These are phyloP conservation scores for Allolobophora icterica DNA, from an alignment of 2,888 invertebrate species.

Conservation along the genomic window DNA sequence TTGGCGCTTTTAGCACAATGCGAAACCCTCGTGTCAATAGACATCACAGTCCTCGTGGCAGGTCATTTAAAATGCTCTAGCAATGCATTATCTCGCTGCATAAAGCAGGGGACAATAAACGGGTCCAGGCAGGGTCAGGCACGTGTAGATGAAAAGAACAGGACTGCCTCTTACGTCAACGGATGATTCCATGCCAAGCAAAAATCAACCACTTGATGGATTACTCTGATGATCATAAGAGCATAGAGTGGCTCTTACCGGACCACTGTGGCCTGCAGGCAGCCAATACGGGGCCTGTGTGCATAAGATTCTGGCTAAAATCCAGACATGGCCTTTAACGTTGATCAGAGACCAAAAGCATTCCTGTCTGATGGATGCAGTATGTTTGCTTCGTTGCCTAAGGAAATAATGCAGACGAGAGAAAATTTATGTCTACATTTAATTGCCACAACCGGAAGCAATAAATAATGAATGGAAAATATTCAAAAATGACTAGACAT, in stretches of 20 bases:
- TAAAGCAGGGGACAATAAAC: not conserved
- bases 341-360: not conserved
- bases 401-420: not conserved
- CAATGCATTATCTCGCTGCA: not conserved
- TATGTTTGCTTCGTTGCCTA: not conserved
- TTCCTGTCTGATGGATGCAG: not conserved
- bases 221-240: not conserved
- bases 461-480: conserved; percentile 3
- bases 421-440: not conserved
- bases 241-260: not conserved
- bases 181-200: not conserved
- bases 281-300: not conserved
- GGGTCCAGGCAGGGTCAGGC: too few relatives aligned
- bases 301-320: not conserved
- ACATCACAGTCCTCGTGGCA: not conserved
- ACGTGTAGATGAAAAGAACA: not conserved
- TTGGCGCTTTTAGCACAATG: not conserved
- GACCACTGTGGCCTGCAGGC: not conserved
- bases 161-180: not conserved
- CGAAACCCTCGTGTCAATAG: not conserved
- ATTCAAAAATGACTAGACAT: not conserved
- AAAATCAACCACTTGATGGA: not conserved
- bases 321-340: not conserved
- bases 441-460: not conserved
- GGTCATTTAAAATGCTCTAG: not conserved